Base-by-base conservation (phyloP, 2,888 invertebrate species). In the Melitaea athalia region DNA sequence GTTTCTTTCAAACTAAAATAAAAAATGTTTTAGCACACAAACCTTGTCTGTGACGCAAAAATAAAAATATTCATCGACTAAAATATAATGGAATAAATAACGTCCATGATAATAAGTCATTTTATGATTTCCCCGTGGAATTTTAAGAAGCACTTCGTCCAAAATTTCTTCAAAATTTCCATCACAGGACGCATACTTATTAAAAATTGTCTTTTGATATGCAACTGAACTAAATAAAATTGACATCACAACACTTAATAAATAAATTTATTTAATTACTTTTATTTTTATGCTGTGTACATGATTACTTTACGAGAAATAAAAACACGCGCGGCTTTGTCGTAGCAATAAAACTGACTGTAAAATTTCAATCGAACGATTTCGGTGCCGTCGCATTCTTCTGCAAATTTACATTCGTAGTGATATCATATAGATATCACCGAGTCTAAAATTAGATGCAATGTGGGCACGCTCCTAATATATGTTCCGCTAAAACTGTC, bases 1-100 rank as follows among this genome's bases (percentile, higher is more conserved):
- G 38, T 38, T 38, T 38, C 38, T 38, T 38, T 38, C 17, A 47
- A 33, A 10, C 8, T 42, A 57, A 49, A 42, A 74, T 72, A 57
- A 45, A 62, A 67, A 70, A 42, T 62, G 43, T 47, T 61, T 38
- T 57, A 11, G 42, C 15, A 49, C 78, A 93, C 95, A 94, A 93
- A 97, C 97, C 93, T 96, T 97, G 87, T 98, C 98, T 45, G 98
- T 98, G 68, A 99, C 97, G 82, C 98, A 99, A 92, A 99, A 95
- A 85, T 97, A 99, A 75, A 97, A 94, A 72, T 97, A 94, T 72
- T 94, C 93, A 81, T 96, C 95, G 79, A 98, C 97, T 78, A 95
- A 94, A 69, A 98, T 95, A 80, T 98, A 98, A 82, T 99, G 98
- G 79, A 98, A 97, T 67, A 92, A 79, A 72, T 89, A 89, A 59